phyloP scores from a whole-genome alignment of 2,113 vertebrate species.

The Anarhynchus alexandrinus region DNA sequence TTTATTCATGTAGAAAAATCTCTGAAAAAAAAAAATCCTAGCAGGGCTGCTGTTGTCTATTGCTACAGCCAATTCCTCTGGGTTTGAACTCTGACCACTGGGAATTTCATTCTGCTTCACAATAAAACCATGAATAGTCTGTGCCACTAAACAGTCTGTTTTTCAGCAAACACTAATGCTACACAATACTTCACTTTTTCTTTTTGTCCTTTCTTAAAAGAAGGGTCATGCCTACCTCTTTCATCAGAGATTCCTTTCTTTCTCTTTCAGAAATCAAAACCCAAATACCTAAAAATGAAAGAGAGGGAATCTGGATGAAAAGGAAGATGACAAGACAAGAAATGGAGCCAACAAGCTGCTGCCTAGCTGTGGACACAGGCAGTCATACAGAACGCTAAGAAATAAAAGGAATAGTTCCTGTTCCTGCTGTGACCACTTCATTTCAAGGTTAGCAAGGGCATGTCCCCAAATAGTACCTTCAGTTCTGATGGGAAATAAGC shows the following conservation, averaged over 20 bases:
- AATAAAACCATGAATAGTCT: neutral
- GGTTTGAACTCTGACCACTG: neutral
- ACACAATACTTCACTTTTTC: neutral
- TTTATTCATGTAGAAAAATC: slow-evolving; percentile 25
- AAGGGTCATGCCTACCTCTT: neutral
- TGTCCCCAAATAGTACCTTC: neutral
- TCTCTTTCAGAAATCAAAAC: neutral
- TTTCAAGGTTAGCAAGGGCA: neutral
- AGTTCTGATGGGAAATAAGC: neutral
- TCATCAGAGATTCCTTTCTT: neutral
- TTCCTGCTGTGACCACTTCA: neutral
- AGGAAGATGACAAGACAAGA: neutral
- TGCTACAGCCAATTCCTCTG: neutral
- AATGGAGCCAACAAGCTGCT: neutral
- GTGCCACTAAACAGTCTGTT: neutral
- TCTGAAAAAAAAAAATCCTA: neutral
- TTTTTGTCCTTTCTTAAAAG: neutral
- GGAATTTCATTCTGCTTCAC: neutral
- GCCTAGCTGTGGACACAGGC: neutral
- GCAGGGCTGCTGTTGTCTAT: neutral
- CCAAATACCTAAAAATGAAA: neutral
- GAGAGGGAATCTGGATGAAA: neutral
- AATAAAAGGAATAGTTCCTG: neutral
- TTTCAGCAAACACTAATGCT: neutral
- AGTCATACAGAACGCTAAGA: neutral